phyloP scores from a whole-genome alignment of 2,888 invertebrate genomes.

The Lasioglossum oenotherae region DNA sequence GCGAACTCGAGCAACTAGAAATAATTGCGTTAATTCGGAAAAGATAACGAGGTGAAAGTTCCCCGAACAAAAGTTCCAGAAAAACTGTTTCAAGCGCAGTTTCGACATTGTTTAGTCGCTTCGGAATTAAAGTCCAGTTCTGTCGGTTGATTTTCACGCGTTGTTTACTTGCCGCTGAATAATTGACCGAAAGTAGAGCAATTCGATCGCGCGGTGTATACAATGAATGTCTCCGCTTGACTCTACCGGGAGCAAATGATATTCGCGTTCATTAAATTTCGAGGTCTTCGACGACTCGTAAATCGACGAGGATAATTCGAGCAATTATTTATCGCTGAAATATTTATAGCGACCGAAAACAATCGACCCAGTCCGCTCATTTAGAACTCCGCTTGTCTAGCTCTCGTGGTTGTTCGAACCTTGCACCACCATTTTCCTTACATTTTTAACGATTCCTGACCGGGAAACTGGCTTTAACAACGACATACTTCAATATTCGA shows the following conservation, averaged over 20 bases:
- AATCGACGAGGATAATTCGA: neutral
- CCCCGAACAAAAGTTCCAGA: neutral
- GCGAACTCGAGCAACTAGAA: neutral
- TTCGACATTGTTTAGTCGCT: neutral
- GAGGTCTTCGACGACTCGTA: neutral
- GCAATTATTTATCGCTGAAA: neutral
- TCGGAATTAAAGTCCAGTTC: neutral
- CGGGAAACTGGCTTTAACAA: neutral
- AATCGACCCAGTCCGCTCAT: neutral
- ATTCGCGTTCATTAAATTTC: slow-evolving; percentile 21
- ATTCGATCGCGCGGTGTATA: neutral
- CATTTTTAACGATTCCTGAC: neutral
- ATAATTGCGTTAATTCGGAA: neutral
- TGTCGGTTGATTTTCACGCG: neutral
- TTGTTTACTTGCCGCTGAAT: neutral
- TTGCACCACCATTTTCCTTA: neutral
- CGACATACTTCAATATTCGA: too few species aligned
- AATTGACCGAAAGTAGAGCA: neutral
- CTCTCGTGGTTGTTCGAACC: neutral
- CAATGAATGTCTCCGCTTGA: neutral
- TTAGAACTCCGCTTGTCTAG: neutral
- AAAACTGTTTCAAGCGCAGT: neutral
- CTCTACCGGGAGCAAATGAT: neutral
- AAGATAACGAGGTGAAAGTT: neutral
- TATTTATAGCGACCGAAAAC: neutral